Conservation (phyloP, 2,888 invertebrate species). For the Rapana venosa region DNA sequence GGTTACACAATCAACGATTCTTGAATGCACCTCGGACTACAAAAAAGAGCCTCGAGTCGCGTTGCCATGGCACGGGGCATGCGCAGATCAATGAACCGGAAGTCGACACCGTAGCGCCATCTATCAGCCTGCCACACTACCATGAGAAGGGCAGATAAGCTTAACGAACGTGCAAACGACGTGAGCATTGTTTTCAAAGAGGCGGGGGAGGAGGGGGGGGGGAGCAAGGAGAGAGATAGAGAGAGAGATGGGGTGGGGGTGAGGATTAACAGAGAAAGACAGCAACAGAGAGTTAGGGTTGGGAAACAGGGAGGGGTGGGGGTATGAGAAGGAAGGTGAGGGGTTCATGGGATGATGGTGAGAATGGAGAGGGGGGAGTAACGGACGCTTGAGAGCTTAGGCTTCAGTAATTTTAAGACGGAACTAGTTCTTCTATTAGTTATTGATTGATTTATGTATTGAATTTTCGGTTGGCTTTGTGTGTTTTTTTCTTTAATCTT, state of each 20-base stretch:
- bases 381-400: not conserved
- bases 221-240: not conserved
- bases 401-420: not conserved
- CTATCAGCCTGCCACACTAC: constrained; percentile 25
- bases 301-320: not conserved
- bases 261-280: not conserved
- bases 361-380: not conserved
- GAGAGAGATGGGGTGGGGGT: not conserved
- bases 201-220: not conserved
- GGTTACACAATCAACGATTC: constrained; percentile 6
- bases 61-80: constrained; percentile 37
- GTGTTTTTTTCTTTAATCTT: no score
- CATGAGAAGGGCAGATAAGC: constrained; percentile 17
- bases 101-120: constrained; percentile 32
- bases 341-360: not conserved
- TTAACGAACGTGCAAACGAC: constrained; percentile 21
- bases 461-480: no score
- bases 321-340: not conserved
- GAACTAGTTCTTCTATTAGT: no score
- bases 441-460: no score
- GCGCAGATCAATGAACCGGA: constrained; percentile 43
- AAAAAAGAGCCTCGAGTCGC: not conserved
- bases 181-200: constrained; percentile 10
- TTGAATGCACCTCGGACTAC: not conserved
- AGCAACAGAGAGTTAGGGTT: not conserved